Evolutionary conservation across 35 echinoderm and acorn worm species (phyloP).

Genomic region (Hemicentrotus pulcherrimus): DNA sequence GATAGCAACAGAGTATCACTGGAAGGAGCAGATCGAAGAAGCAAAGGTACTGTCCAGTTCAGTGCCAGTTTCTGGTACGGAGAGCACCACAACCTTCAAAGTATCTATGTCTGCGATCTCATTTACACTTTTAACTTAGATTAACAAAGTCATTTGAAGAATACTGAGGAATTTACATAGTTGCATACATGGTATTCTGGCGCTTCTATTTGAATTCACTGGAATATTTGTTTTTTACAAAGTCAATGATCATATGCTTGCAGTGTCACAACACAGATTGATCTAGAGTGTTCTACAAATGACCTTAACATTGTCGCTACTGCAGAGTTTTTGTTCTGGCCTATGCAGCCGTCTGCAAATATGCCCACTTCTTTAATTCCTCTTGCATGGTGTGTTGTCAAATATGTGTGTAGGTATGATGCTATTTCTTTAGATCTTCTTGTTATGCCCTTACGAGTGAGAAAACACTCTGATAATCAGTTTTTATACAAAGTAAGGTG

Average conservation of each 20-base stretch:
- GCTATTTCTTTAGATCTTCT: neutral
- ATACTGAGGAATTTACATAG: too few relatives aligned
- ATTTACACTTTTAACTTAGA: constrained; percentile 44
- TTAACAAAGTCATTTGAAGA: constrained; percentile 50
- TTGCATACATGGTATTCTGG: too few relatives aligned
- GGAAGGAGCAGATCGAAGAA: constrained; percentile 46
- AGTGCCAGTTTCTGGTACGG: constrained; percentile 27
- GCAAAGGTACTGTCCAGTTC: constrained; percentile 20
- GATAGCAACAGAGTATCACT: constrained; percentile 28
- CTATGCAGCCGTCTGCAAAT: constrained; percentile 28
- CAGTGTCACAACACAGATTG: too few relatives aligned
- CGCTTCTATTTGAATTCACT: too few relatives aligned
- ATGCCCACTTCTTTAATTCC: constrained; percentile 25
- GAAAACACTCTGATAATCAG: neutral
- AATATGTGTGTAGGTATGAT: constrained; percentile 20
- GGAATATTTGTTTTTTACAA: too few relatives aligned
- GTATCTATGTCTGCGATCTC: constrained; percentile 23
- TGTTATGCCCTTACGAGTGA: constrained; percentile 26
- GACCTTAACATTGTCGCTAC: too few relatives aligned
- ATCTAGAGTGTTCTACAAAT: too few relatives aligned
- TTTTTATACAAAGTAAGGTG: too few relatives aligned
- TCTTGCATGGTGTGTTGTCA: neutral
- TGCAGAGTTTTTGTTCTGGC: constrained; percentile 29
- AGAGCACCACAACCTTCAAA: constrained; percentile 48
- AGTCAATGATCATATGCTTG: too few relatives aligned